Percentiles rank a stretch among this genome's conserved stretches.
Evolutionary conservation across 2,797 vertebrate species (phyloP).

Genomic region (Gobio occitaniae): DNA sequence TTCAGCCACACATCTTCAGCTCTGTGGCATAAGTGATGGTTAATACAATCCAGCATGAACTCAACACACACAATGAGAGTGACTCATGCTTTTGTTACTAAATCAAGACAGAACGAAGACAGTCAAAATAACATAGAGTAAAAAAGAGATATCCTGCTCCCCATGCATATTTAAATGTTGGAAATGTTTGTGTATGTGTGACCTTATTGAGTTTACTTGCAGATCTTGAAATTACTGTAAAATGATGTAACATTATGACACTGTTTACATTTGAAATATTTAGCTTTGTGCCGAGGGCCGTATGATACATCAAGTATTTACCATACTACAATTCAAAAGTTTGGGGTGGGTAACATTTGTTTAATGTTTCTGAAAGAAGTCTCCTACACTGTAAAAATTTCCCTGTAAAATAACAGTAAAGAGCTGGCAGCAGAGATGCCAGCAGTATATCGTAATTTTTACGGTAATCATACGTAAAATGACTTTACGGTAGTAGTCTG

Average conservation of each 20-base stretch:
- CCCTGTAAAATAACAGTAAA: too few species aligned
- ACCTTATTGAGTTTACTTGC: background rate
- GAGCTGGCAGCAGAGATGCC: too few species aligned
- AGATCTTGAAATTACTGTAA: background rate
- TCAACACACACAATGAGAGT: background rate
- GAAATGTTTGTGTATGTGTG: background rate
- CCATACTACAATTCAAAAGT: background rate
- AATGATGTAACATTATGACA: background rate
- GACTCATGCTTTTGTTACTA: slow-evolving; percentile 32
- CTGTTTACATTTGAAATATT: background rate
- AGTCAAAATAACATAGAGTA: slow-evolving; percentile 20
- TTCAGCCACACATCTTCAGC: slow-evolving; percentile 33
- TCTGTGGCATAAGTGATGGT: slow-evolving; percentile 21
- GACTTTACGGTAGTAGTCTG: too few species aligned
- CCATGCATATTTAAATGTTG: background rate
- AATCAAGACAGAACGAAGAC: slow-evolving; percentile 28
- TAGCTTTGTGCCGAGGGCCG: too few species aligned
- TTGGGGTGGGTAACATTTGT: background rate
- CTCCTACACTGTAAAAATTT: too few species aligned
- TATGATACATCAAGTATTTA: background rate
- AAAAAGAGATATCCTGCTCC: background rate
- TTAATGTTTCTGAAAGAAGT: background rate
- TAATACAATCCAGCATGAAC: slow-evolving; percentile 22
- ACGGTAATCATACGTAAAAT: too few species aligned
- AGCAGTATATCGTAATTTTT: too few species aligned